Percentiles rank a stretch among this genome's conserved stretches.
Evolutionary conservation across 2,113 vertebrate species (phyloP).

Genomic region (Fulmarus glacialis): DNA sequence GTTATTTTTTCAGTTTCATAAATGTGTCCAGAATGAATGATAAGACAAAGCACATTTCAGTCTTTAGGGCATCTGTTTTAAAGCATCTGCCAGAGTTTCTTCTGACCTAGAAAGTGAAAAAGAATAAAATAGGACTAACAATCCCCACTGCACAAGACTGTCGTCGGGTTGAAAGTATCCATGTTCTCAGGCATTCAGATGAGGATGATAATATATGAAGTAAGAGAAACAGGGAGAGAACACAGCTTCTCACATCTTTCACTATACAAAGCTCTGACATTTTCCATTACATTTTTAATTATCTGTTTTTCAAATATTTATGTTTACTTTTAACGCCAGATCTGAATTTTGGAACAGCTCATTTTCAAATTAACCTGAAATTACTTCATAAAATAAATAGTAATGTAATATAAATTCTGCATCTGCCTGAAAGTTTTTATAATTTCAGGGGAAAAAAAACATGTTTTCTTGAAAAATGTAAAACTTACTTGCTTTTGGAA

Average conservation of each 20-base stretch:
- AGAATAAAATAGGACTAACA: background rate
- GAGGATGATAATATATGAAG: background rate
- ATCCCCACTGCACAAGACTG: background rate
- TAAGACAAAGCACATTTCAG: background rate
- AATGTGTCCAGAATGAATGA: background rate
- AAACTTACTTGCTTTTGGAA: background rate
- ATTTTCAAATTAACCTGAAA: background rate
- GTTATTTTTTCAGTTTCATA: background rate
- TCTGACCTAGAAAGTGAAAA: conserved; percentile 18
- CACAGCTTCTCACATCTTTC: background rate
- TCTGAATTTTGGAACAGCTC: background rate
- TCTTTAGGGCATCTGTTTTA: background rate
- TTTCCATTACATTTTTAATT: background rate
- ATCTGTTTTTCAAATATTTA: conserved; percentile 13
- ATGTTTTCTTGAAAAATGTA: background rate
- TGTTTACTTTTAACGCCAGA: background rate
- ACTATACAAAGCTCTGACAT: background rate
- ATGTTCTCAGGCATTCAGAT: background rate
- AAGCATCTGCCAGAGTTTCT: background rate
- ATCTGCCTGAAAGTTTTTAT: background rate
- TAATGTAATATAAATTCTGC: background rate
- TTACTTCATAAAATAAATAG: background rate
- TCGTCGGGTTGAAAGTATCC: background rate
- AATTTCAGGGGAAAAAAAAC: background rate
- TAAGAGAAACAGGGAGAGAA: background rate